Conservation (phyloP, 2,888 invertebrate species). For the Phyllotreta striolata region DNA sequence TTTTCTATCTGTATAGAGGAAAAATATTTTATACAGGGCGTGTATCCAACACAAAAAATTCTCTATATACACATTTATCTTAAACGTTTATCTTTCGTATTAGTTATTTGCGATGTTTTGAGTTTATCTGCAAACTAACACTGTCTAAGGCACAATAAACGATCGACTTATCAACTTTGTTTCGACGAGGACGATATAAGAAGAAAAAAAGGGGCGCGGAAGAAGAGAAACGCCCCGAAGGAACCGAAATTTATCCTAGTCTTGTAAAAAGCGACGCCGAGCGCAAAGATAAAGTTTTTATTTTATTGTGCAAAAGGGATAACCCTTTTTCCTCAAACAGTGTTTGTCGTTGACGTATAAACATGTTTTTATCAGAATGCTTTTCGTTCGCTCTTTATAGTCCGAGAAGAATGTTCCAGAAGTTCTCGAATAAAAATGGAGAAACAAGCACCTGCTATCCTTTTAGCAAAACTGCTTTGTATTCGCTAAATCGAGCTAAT, state of each 20-base stretch:
- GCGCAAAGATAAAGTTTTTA: constrained; percentile 32
- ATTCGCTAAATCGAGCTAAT: no score
- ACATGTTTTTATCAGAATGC: constrained; percentile 27
- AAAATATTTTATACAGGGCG: no score
- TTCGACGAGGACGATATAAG: neutral
- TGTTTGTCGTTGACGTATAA: constrained; percentile 22
- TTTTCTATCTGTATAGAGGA: no score
- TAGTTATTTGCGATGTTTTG: constrained; percentile 5
- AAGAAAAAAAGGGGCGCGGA: no score
- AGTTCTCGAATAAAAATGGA: no score
- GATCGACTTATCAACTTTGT: constrained; percentile 19
- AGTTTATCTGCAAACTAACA: constrained; percentile 7
- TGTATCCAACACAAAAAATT: no score
- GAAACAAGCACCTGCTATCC: no score
- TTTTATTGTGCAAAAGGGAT: constrained; percentile 22
- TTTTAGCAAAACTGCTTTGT: no score
- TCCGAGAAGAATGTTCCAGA: no score
- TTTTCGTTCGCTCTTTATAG: constrained; percentile 1
- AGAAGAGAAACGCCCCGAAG: constrained; percentile 7
- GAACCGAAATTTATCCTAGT: constrained; percentile 24
- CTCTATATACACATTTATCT: no score
- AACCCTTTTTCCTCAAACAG: constrained; percentile 20
- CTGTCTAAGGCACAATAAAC: constrained; percentile 15
- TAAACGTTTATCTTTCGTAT: neutral
- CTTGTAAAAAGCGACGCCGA: constrained; percentile 28